phyloP scores from a whole-genome alignment of 2,113 vertebrate genomes.

The Falcunculus frontatus region DNA sequence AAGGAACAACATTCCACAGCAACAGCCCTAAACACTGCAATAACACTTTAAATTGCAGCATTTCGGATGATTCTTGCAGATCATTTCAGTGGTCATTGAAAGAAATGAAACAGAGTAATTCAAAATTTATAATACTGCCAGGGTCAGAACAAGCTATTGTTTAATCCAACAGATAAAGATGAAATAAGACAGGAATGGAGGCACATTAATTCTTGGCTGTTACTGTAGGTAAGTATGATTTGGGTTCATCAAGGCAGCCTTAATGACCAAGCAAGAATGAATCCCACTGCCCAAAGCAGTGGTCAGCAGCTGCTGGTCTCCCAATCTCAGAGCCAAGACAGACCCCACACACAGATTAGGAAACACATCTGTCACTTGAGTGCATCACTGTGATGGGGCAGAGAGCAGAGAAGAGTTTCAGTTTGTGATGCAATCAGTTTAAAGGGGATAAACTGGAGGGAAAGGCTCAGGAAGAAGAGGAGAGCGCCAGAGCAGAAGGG shows the following conservation, averaged over 20 bases:
- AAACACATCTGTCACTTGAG: neutral
- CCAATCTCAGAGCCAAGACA: neutral
- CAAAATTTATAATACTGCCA: neutral
- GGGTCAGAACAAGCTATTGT: neutral
- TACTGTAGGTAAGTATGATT: neutral
- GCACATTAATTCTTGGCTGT: neutral
- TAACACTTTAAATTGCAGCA: neutral
- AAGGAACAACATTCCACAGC: neutral
- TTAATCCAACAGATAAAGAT: neutral
- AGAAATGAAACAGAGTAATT: neutral
- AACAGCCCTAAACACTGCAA: neutral
- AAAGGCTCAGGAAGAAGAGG: neutral
- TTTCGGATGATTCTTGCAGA: neutral
- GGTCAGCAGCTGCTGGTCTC: neutral
- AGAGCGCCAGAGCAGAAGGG: neutral
- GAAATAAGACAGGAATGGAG: neutral
- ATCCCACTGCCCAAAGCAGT: neutral
- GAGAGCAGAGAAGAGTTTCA: neutral
- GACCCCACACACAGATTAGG: neutral
- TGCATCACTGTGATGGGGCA: neutral
- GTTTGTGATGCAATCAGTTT: fast-evolving
- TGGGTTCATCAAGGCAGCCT: neutral
- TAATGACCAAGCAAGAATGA: neutral
- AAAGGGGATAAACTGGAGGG: neutral
- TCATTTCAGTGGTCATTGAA: neutral